Conservation (phyloP, 64 coral and sea anemone species). For the Pachyseris speciosa region DNA sequence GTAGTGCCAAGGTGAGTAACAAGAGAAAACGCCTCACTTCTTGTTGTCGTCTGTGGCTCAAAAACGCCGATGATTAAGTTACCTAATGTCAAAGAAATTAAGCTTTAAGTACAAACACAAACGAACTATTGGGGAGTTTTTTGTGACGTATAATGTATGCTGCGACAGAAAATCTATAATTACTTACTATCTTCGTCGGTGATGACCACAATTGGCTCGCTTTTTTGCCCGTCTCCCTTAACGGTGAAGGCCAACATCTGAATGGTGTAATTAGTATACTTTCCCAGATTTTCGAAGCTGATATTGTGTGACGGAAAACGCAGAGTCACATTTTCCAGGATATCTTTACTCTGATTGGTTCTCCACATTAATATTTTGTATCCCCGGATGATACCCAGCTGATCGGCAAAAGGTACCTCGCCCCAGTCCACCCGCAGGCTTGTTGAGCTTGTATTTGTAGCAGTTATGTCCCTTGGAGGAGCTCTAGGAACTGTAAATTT, state of each 20-base stretch:
- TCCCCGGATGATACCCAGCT: slow-evolving; percentile 64
- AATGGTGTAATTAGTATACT: slow-evolving; percentile 50
- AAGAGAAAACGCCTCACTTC: too few species aligned
- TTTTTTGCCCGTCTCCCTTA: slow-evolving; percentile 47
- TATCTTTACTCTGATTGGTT: not conserved
- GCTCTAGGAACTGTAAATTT: slow-evolving; percentile 60
- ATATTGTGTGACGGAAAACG: not conserved
- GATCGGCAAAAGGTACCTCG: slow-evolving; percentile 55
- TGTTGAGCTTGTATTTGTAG: slow-evolving; percentile 59
- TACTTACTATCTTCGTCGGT: slow-evolving; percentile 80
- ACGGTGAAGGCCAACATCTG: slow-evolving; percentile 44
- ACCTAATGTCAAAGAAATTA: too few species aligned
- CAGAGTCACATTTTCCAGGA: slow-evolving; percentile 5
- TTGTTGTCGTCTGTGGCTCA: too few species aligned
- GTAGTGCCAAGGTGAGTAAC: too few species aligned
- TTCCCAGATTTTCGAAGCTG: slow-evolving; percentile 15
- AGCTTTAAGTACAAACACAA: too few species aligned
- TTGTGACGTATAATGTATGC: too few species aligned
- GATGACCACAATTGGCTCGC: slow-evolving; percentile 11
- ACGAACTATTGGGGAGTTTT: too few species aligned
- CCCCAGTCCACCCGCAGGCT: slow-evolving; percentile 57
- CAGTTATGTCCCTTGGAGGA: slow-evolving; percentile 39
- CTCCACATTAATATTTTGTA: slow-evolving; percentile 26
- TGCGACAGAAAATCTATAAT: too few species aligned
- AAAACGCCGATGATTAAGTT: too few species aligned